These are phyloP conservation scores for Drosophila cardini DNA, from an alignment of 1,140 invertebrate genomes.

Conservation along the genomic window DNA sequence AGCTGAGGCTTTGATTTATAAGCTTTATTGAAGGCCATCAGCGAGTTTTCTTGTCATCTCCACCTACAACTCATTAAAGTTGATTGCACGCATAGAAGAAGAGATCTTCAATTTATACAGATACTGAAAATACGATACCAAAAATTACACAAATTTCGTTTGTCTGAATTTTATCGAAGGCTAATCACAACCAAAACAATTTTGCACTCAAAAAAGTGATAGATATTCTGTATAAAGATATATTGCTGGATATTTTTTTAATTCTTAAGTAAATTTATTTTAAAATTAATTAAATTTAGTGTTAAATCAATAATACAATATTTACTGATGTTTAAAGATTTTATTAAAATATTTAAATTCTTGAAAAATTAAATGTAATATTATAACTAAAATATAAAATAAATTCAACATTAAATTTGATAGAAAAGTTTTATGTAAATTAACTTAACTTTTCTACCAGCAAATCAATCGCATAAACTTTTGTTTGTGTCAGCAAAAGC, in stretches of 20 bases:
- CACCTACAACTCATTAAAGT: constrained; percentile 44
- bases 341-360: too few relatives aligned
- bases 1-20: constrained; percentile 51
- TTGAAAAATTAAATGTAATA: too few relatives aligned
- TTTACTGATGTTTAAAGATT: too few relatives aligned
- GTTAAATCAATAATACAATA: too few relatives aligned
- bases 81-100: constrained; percentile 34
- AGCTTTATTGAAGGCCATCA: constrained; percentile 54
- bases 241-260: too few relatives aligned
- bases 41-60: constrained; percentile 14
- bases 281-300: too few relatives aligned
- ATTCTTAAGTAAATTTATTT: too few relatives aligned
- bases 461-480: constrained; percentile 10
- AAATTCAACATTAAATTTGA: neutral
- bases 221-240: too few relatives aligned
- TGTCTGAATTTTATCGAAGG: neutral
- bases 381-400: neutral
- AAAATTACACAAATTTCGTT: neutral
- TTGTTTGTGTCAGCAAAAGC: constrained; percentile 15
- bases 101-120: neutral
- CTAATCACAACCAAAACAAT: too few relatives aligned
- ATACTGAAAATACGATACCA: neutral
- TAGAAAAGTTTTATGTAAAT: neutral
- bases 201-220: too few relatives aligned
- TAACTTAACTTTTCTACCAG: neutral